A percentile compares a stretch with the other conserved stretches of the same genome.
Evolutionary conservation across 37 sponge, comb jelly and placozoan genomes (phyloP).

Genomic region (Oopsacas minuta): DNA sequence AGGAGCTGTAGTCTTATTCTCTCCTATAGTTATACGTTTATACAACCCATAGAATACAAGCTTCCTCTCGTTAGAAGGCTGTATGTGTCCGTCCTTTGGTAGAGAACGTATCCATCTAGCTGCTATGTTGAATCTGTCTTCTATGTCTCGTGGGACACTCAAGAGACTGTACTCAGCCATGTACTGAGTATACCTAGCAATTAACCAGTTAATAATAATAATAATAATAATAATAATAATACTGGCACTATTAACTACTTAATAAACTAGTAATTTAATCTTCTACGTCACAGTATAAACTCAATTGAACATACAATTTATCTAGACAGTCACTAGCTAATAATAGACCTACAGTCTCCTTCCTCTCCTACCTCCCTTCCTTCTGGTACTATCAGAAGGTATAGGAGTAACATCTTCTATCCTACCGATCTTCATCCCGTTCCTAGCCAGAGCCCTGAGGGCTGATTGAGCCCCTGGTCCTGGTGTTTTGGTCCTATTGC

Average conservation of each 20-base stretch:
- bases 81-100: neutral
- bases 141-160: neutral
- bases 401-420: conserved; percentile 99
- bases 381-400: conserved; percentile 88
- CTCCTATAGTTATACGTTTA: neutral
- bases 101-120: neutral
- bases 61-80: conserved; percentile 12
- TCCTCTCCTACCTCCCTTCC: conserved; percentile 97
- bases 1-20: neutral
- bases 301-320: neutral
- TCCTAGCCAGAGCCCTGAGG: conserved; percentile 86
- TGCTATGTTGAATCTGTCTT: neutral
- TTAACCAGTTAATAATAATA: too few species aligned
- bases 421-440: conserved; percentile 98
- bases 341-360: conserved; percentile 57
- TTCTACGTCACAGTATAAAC: neutral
- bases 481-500: conserved; percentile 94
- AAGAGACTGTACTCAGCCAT: conserved; percentile 8
- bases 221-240: too few species aligned
- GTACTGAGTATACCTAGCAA: too few species aligned
- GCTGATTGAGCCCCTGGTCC: conserved; percentile 99
- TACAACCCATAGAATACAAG: neutral
- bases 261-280: neutral
- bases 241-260: too few species aligned
- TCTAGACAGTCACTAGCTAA: neutral